These are phyloP conservation scores for Setipinna tenuifilis DNA, from an alignment of 2,797 vertebrate genomes.

Conservation along the genomic window DNA sequence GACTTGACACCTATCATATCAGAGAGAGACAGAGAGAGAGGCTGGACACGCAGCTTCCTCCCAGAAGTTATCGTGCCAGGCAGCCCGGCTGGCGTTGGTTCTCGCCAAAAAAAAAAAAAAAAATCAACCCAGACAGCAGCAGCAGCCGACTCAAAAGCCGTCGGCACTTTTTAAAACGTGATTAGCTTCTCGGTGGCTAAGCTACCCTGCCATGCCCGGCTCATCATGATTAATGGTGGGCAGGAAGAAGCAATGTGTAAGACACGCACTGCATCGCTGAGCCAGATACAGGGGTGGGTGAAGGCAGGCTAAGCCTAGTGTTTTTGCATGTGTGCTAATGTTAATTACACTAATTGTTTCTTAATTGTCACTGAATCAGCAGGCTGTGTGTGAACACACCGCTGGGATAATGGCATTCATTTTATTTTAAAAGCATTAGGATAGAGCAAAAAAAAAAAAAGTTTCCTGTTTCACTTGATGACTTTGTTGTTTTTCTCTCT, in stretches of 20 bases:
- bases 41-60: background rate
- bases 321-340: slow-evolving; percentile 58
- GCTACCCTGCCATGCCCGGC: background rate
- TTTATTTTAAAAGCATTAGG: slow-evolving; percentile 31
- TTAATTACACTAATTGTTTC: slow-evolving; percentile 77
- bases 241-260: background rate
- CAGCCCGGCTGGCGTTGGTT: background rate
- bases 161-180: background rate
- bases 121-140: background rate
- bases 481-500: slow-evolving; percentile 1
- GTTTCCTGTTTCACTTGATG: slow-evolving; percentile 7
- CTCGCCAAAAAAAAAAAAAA: too few relatives aligned
- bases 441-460: background rate
- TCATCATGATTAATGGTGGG: slow-evolving; percentile 11
- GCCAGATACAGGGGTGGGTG: background rate
- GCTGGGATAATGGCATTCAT: slow-evolving; percentile 66
- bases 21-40: background rate
- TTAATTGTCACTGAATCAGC: slow-evolving; percentile 74
- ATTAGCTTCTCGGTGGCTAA: background rate
- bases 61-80: background rate
- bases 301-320: too few relatives aligned
- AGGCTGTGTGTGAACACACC: slow-evolving; percentile 70
- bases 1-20: background rate
- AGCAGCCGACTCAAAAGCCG: background rate
- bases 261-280: background rate